phyloP scores from a whole-genome alignment of 2,888 invertebrate species.

The Clanis bilineata region DNA sequence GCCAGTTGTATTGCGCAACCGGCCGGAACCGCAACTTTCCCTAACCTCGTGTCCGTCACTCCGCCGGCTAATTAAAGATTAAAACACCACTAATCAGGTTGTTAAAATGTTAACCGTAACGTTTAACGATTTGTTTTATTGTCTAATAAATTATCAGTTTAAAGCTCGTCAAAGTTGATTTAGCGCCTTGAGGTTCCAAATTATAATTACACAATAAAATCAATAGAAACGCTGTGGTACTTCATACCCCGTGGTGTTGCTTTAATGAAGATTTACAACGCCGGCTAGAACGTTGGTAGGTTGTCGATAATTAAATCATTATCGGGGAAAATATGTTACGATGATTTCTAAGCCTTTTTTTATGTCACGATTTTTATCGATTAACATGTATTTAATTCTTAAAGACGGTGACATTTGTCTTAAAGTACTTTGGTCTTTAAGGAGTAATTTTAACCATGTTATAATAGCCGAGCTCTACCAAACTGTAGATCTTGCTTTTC shows the following conservation, averaged over 20 bases:
- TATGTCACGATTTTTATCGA: background rate
- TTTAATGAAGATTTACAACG: constrained; percentile 11
- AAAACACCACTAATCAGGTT: constrained; percentile 16
- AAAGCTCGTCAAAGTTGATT: constrained; percentile 16
- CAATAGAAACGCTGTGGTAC: constrained; percentile 1
- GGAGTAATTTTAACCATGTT: too few relatives aligned
- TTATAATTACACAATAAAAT: constrained; percentile 17
- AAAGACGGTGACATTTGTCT: too few relatives aligned
- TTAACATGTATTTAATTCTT: too few relatives aligned
- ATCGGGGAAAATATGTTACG: background rate
- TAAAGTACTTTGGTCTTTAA: too few relatives aligned
- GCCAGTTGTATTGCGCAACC: background rate
- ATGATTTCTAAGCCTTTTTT: background rate
- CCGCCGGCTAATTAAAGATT: constrained; percentile 4
- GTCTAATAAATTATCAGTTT: constrained; percentile 15
- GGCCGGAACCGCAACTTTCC: background rate
- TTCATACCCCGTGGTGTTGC: constrained; percentile 3
- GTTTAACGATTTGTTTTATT: constrained; percentile 12
- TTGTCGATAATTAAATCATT: background rate
- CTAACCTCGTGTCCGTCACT: background rate
- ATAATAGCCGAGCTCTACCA: too few relatives aligned
- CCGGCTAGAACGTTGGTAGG: background rate
- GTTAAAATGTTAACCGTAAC: constrained; percentile 10
- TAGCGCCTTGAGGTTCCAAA: constrained; percentile 7
- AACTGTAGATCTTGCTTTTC: too few relatives aligned